These are phyloP conservation scores for Pharmacophagus antenor DNA, from an alignment of 2,888 invertebrate species.

Conservation along the genomic window DNA sequence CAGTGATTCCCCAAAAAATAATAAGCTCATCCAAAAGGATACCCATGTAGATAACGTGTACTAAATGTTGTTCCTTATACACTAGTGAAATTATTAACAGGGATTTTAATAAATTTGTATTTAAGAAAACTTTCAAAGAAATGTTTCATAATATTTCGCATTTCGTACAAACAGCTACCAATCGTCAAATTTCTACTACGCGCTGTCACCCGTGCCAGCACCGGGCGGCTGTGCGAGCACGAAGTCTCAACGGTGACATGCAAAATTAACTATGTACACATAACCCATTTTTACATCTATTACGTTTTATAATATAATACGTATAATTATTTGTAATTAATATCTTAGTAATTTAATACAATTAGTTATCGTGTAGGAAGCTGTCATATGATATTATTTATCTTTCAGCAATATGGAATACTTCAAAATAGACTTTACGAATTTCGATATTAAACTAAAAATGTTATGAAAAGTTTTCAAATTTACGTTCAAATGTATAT, in stretches of 20 bases:
- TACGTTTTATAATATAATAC: too few relatives aligned
- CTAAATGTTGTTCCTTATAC: neutral
- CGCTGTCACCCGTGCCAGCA: slow-evolving; percentile 1
- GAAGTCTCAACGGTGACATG: slow-evolving; percentile 5
- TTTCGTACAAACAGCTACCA: neutral
- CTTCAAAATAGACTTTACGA: too few relatives aligned
- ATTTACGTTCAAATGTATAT: neutral
- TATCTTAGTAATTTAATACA: too few relatives aligned
- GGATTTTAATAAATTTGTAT: neutral
- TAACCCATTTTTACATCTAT: neutral
- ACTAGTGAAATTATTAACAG: neutral
- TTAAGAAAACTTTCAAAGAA: neutral
- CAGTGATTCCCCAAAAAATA: too few relatives aligned
- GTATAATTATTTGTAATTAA: too few relatives aligned
- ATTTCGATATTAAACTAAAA: too few relatives aligned
- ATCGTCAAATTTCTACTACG: neutral
- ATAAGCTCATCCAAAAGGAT: too few relatives aligned
- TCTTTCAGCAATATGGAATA: too few relatives aligned
- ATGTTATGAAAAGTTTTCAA: too few relatives aligned
- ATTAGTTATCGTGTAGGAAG: too few relatives aligned
- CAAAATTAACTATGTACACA: slow-evolving; percentile 11
- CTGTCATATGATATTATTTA: too few relatives aligned
- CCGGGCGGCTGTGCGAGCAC: neutral
- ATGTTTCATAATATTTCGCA: neutral
- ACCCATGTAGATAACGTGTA: too few relatives aligned